Base-by-base conservation (phyloP, 2,797 vertebrate species). In the Tiaroga cobitis region DNA sequence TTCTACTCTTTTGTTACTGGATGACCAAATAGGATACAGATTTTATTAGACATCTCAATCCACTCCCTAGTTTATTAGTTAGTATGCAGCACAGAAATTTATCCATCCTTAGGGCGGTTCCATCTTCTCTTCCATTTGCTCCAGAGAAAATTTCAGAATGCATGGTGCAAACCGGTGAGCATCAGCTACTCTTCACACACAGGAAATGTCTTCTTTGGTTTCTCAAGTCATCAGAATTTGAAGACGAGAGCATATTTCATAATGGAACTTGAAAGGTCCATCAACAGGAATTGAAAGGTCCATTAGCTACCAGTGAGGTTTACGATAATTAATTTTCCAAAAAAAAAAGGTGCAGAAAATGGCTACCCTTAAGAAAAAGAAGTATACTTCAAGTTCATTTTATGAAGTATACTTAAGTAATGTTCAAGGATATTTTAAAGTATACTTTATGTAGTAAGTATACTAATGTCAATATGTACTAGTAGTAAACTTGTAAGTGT, bases 211-310 rank as follows among this genome's bases (percentile, higher is more conserved):
- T 46, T 43, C 6, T 49, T 29, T 43, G 24, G 69, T 72, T 26
- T 72, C 24, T 43, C 39, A 10, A 73, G n/a, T 73, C 15, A 49
- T 73, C 16, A 74, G 72, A 75, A 75, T 75, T 49, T 21, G 29
- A 75, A 29, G 8, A 32, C 4, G 1, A 8, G 43, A 51, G 73
- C 18, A 75, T 46, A 34, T 21, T 54, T 75, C 10, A 75, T 34
- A 24, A 34, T 24, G 73, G 43, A 75, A 24, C 10, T 15, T 34
- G 29, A 75, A 34, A 75, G 19, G 73, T 34, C 46, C 8, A 74
- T 74, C 65, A 9, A 54, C 18, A 32, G 29, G 29, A 54, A 75
- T 2, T 34, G 18, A 75, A 34, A 34, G 19, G 46, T 24, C 29
- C 26, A 74, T 74, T 43, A 49, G 19, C 1, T 75, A 21, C 19